Percentiles rank a stretch among this genome's conserved stretches.
Conservation (phyloP, 1,140 invertebrate species). For the Solenopsis invicta region DNA sequence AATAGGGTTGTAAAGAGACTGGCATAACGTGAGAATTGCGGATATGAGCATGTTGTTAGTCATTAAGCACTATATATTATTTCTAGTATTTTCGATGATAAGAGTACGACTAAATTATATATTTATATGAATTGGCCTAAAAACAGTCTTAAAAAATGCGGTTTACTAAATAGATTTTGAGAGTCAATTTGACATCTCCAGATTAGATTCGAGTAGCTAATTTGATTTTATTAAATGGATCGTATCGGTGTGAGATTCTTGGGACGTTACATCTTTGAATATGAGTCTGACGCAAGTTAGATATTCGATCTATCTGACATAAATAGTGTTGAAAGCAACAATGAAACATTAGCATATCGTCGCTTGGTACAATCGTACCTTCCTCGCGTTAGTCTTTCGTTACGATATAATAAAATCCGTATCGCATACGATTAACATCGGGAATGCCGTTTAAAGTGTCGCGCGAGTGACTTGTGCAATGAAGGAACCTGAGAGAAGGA, state of each 20-base stretch:
- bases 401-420: background rate
- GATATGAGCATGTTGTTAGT: background rate
- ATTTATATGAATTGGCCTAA: background rate
- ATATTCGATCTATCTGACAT: background rate
- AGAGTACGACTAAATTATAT: too few relatives aligned
- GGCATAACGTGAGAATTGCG: background rate
- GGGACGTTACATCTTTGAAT: too few relatives aligned
- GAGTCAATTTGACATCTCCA: background rate
- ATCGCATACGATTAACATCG: background rate
- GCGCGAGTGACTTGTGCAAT: background rate
- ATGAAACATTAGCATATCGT: background rate
- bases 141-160: background rate
- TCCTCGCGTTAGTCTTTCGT: background rate
- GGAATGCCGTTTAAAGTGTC: background rate
- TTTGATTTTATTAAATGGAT: background rate
- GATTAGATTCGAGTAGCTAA: background rate
- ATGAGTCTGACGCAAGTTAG: too few relatives aligned
- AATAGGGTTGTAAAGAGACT: conserved; percentile 8
- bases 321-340: background rate
- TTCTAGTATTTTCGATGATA: background rate
- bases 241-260: too few relatives aligned
- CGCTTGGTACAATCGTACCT: background rate
- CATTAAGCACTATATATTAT: background rate
- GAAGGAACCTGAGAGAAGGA: too few relatives aligned
- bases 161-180: background rate